These are phyloP conservation scores for Zapornia atra DNA, from an alignment of 2,113 vertebrate genomes.

Conservation along the genomic window DNA sequence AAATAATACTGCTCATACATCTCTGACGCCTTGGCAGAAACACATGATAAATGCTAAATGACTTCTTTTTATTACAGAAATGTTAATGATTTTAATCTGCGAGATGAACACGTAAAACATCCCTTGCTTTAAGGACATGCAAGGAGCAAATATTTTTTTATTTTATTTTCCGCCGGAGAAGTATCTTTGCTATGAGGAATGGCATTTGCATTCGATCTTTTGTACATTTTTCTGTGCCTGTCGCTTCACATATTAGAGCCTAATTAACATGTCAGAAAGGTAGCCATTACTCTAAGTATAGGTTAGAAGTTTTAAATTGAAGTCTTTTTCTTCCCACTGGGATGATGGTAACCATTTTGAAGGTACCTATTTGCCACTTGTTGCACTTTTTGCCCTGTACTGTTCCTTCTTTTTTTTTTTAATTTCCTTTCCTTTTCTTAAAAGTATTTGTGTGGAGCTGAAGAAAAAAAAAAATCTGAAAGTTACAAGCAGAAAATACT, in stretches of 20 bases:
- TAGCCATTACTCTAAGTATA: constrained; percentile 55
- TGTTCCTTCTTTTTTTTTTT: neutral
- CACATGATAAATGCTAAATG: neutral
- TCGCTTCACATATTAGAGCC: constrained; percentile 39
- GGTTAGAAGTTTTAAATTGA: neutral
- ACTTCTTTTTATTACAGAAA: neutral
- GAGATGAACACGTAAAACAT: constrained; percentile 44
- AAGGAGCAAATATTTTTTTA: constrained; percentile 55
- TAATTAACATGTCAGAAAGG: constrained; percentile 64
- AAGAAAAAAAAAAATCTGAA: neutral
- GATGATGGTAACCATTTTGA: neutral
- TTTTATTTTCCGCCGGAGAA: constrained; percentile 52
- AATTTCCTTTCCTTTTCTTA: neutral
- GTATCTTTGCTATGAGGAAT: constrained; percentile 39
- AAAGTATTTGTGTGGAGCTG: neutral
- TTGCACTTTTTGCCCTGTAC: constrained; percentile 15
- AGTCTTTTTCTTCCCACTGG: neutral
- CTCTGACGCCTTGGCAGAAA: neutral
- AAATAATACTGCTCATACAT: neutral
- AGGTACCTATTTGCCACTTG: constrained; percentile 43
- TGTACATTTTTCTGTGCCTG: constrained; percentile 36
- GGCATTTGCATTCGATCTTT: constrained; percentile 53
- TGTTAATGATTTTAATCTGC: constrained; percentile 18
- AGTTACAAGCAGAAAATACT: neutral
- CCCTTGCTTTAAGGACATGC: constrained; percentile 2